Conservation (phyloP, 2,797 vertebrate genomes). For the Enteromius thamalakanensis region DNA sequence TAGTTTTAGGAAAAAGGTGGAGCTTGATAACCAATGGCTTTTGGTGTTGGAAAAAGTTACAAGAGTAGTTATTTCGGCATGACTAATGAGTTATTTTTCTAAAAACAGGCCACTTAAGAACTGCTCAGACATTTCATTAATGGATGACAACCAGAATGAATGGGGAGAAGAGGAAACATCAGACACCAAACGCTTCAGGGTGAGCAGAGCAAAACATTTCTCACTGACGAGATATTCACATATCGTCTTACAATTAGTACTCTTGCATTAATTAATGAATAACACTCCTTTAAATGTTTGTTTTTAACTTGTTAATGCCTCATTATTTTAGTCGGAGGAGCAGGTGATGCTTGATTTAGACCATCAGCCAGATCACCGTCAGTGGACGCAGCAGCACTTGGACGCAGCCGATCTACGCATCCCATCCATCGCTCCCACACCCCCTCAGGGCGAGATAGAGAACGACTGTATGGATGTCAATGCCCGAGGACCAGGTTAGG, state of each 20-base stretch:
- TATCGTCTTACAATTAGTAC: background rate
- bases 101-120: constrained; percentile 90
- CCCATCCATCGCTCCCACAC: constrained; percentile 93
- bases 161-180: constrained; percentile 91
- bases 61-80: constrained; percentile 46
- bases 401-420: constrained; percentile 94
- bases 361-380: constrained; percentile 91
- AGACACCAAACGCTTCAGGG: constrained; percentile 92
- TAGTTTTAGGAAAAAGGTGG: constrained; percentile 60
- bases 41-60: constrained; percentile 53
- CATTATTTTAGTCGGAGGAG: constrained; percentile 84
- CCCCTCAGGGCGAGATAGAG: constrained; percentile 95
- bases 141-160: constrained; percentile 95
- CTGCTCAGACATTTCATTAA: constrained; percentile 88
- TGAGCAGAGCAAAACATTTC: constrained; percentile 67
- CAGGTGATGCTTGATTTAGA: constrained; percentile 86
- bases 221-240: background rate
- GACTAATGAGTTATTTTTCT: constrained; percentile 63
- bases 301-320: background rate
- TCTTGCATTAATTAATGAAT: background rate
- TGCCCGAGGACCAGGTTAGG: constrained; percentile 91
- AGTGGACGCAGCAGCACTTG: constrained; percentile 98
- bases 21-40: constrained; percentile 66
- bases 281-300: background rate
- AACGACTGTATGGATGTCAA: constrained; percentile 97